Percentiles rank a stretch among this genome's conserved stretches.
Conservation (phyloP, 2,797 vertebrate genomes). For the Chaenodraco wilsoni region DNA sequence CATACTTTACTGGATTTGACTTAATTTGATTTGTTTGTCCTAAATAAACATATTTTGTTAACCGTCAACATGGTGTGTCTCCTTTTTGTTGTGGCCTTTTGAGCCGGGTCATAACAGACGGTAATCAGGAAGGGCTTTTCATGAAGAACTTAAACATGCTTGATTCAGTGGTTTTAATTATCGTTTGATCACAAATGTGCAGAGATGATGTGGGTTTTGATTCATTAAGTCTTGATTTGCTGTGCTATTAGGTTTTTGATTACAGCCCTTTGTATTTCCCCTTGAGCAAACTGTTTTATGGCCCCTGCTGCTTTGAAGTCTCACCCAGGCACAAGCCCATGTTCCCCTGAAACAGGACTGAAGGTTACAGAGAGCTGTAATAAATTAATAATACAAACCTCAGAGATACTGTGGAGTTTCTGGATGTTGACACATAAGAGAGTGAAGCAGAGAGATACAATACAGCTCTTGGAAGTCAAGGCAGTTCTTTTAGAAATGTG, state of each 20-base stretch:
- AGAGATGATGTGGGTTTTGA: slow-evolving; percentile 16
- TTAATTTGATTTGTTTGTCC: too few relatives aligned
- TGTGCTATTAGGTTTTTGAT: slow-evolving; percentile 19
- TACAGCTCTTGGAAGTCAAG: not conserved
- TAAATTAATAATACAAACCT: slow-evolving; percentile 42
- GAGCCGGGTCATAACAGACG: not conserved
- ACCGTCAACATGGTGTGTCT: too few relatives aligned
- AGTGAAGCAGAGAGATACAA: not conserved
- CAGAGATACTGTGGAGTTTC: slow-evolving; percentile 26
- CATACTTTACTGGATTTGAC: too few relatives aligned
- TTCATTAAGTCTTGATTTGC: slow-evolving; percentile 39
- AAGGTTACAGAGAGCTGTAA: slow-evolving; percentile 21
- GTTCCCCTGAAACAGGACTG: slow-evolving; percentile 19
- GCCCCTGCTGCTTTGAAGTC: slow-evolving; percentile 33
- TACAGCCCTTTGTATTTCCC: slow-evolving; percentile 23
- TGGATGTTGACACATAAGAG: slow-evolving; percentile 17
- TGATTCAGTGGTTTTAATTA: slow-evolving; percentile 45
- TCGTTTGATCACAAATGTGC: slow-evolving; percentile 24
- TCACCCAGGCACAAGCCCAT: slow-evolving; percentile 13
- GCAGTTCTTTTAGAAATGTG: not conserved
- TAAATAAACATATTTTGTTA: too few relatives aligned
- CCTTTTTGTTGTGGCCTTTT: too few relatives aligned
- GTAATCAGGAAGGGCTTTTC: slow-evolving; percentile 18
- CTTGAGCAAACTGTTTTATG: slow-evolving; percentile 41
- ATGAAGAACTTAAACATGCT: slow-evolving; percentile 17